These are phyloP conservation scores for Cryptotis parvus DNA, from an alignment of 2,113 vertebrate genomes.

Conservation along the genomic window DNA sequence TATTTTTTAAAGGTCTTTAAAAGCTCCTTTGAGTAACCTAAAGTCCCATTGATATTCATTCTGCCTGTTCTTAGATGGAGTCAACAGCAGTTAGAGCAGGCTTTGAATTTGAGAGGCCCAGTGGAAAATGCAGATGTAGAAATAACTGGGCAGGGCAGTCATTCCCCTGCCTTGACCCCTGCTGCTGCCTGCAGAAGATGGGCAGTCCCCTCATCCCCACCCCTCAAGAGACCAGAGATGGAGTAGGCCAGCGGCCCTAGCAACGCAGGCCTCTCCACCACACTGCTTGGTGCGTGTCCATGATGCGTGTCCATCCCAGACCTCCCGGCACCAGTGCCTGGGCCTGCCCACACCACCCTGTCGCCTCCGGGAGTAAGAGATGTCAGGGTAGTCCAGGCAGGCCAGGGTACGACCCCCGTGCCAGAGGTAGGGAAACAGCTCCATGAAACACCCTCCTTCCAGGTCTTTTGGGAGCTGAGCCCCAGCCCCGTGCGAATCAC, in stretches of 20 bases:
- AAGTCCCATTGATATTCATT: neutral
- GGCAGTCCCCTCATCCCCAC: neutral
- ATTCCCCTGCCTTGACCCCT: neutral
- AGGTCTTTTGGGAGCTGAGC: too few species aligned
- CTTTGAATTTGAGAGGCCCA: neutral
- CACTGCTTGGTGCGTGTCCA: neutral
- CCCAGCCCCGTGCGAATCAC: neutral
- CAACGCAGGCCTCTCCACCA: neutral
- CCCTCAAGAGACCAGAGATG: neutral
- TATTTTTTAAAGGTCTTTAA: neutral
- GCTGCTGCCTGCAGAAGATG: neutral
- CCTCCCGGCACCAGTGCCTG: neutral
- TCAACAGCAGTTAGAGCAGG: neutral
- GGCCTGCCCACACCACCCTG: accelerated
- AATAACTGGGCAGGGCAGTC: neutral
- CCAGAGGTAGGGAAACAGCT: neutral
- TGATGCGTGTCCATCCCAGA: accelerated
- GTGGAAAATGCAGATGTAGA: neutral
- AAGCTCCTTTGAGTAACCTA: neutral
- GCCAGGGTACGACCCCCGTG: too few species aligned
- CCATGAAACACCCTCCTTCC: neutral
- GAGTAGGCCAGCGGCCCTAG: neutral
- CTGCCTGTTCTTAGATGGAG: neutral
- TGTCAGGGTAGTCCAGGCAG: accelerated
- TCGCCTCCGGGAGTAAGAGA: neutral